Evolutionary conservation across 64 coral and sea anemone species (phyloP), one percentile per base, ranked within the genome.

Genomic region (Stichodactyla mertensii): DNA sequence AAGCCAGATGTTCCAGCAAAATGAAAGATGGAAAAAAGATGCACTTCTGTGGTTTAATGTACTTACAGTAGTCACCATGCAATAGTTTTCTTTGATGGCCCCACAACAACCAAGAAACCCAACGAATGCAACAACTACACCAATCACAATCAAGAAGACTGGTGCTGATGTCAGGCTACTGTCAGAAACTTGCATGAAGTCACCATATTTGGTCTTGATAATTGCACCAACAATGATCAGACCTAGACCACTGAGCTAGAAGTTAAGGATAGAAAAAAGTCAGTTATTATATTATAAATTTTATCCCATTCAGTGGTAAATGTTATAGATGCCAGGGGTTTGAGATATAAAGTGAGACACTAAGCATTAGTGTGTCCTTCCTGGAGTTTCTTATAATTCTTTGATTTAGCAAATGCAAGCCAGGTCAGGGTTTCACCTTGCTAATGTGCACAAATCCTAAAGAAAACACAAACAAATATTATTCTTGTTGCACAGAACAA

Each of bases 61-160:
- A 88, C 91, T 71, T 74, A 96, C 94, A 57, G 94, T 96, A 27
- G 94, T 89, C 13, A 96, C 88, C 94, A 96, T 96, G 19, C 94
- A 96, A 60, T 96, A 96, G 81, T 96, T 96, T 66, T 96, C 94
- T 74, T 93, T 96, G 87, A 81, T 89, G 36, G 94, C 94, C n/a
- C 94, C 94, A 88, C 94, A 96, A 71, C 94, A 96, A n/a, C 94
- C 94, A 51, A 96, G 78, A 60, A 96, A 96, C 5, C 94, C 94
- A 61, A 96, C 91, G 77, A 96, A 56, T 12, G 86, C 85, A 52
- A 96, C 86, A 51, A 96, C 82, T 10, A 92, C 94, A 14, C 94
- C 94, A 36, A 96, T 88, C 78, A 96, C 86, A 78, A 96, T 96
- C 51, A 96, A 78, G 51, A 96, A 93, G 7, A 96, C 94, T 45